phyloP scores from a whole-genome alignment of 2,888 invertebrate species.

The Plebejus argus region DNA sequence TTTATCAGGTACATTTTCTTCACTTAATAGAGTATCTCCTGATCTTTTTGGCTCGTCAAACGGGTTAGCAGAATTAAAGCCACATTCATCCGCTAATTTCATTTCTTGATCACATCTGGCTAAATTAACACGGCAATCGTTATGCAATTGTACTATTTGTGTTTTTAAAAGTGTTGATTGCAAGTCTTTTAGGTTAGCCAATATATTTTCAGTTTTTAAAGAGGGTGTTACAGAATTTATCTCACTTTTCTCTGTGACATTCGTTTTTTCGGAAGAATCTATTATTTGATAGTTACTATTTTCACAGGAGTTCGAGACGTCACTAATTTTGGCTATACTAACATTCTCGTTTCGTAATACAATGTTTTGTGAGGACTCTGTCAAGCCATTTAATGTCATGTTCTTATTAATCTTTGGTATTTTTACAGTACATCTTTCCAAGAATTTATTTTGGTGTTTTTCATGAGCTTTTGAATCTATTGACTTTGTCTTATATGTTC shows the following conservation, averaged over 20 bases:
- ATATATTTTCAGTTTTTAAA: neutral
- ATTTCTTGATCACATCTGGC: constrained; percentile 52
- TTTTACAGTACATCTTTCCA: constrained; percentile 55
- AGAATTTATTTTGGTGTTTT: constrained; percentile 58
- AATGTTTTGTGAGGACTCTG: neutral
- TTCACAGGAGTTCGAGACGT: neutral
- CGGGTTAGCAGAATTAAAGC: neutral
- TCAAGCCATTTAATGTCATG: neutral
- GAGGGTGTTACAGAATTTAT: neutral
- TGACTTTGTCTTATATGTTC: constrained; percentile 51
- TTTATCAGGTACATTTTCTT: constrained; percentile 35
- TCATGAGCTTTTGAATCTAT: constrained; percentile 47
- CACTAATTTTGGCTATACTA: neutral
- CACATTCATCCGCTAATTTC: neutral
- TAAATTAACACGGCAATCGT: constrained; percentile 53
- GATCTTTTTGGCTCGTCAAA: neutral
- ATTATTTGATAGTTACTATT: neutral
- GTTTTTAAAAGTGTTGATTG: constrained; percentile 35
- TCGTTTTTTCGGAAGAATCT: neutral
- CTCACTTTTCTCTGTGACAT: neutral
- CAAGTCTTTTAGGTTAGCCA: constrained; percentile 41
- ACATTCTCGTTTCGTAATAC: neutral
- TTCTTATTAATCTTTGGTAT: constrained; percentile 46
- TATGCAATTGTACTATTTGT: constrained; percentile 38
- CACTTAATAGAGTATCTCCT: neutral